Conservation (phyloP, 1,140 invertebrate genomes). For the Drosophila nebulosa region DNA sequence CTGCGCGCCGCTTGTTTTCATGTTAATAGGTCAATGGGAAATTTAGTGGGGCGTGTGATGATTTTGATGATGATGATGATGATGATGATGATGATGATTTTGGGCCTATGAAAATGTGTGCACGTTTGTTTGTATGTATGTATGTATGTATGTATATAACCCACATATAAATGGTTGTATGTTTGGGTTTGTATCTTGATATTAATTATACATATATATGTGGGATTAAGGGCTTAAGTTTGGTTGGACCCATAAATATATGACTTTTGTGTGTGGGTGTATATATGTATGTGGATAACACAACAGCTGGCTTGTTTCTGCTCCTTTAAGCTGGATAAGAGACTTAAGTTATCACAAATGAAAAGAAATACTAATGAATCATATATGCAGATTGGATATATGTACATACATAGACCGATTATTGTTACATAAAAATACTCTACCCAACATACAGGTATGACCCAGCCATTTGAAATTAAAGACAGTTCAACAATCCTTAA, state of each 20-base stretch:
- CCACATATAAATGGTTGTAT: background rate
- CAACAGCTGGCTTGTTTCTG: background rate
- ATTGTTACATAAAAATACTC: background rate
- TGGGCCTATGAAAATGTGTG: constrained; percentile 13
- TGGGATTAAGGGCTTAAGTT: constrained; percentile 23
- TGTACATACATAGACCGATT: background rate
- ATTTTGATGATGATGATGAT: constrained; percentile 9
- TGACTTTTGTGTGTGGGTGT: background rate
- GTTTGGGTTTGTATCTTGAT: background rate
- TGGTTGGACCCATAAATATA: constrained; percentile 27
- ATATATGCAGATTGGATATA: background rate
- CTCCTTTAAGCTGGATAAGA: background rate
- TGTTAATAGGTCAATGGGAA: constrained; percentile 76
- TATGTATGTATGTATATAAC: background rate
- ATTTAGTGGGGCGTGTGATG: constrained; percentile 59
- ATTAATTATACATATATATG: constrained; percentile 2
- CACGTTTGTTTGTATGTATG: background rate
- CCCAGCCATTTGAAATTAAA: no score
- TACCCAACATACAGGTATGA: no score
- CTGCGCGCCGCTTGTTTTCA: constrained; percentile 47
- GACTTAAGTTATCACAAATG: background rate
- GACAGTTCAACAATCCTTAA: no score
- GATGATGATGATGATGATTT: constrained; percentile 10
- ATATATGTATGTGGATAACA: background rate
- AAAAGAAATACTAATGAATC: background rate